Evolutionary conservation across 2,888 invertebrate species (phyloP).

Genomic region (Penaeus monodon): DNA sequence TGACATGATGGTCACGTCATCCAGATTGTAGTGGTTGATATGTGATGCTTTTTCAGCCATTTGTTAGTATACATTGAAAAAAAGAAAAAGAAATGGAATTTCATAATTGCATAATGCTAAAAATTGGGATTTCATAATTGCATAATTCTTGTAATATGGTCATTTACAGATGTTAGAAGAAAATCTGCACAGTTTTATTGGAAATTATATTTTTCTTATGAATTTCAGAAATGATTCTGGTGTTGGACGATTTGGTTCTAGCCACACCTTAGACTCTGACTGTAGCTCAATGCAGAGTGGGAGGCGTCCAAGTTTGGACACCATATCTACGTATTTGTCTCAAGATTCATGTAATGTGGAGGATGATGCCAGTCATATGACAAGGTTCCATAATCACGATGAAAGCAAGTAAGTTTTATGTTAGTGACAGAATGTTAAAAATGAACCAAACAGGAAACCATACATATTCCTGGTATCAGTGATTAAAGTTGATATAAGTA

Average conservation of each 20-base stretch:
- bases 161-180: too few relatives aligned
- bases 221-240: constrained; percentile 28
- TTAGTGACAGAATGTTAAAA: not conserved
- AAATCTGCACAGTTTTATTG: not conserved
- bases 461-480: too few relatives aligned
- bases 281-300: constrained; percentile 57
- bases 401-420: constrained; percentile 25
- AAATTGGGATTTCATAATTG: too few relatives aligned
- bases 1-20: too few relatives aligned
- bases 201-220: not conserved
- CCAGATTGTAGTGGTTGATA: too few relatives aligned
- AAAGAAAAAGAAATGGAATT: too few relatives aligned
- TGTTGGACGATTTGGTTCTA: constrained; percentile 33
- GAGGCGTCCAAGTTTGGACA: constrained; percentile 86
- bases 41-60: too few relatives aligned
- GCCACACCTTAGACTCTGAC: constrained; percentile 54
- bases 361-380: constrained; percentile 33
- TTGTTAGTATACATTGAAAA: too few relatives aligned
- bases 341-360: constrained; percentile 71
- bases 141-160: too few relatives aligned
- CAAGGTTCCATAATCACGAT: constrained; percentile 3
- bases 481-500: too few relatives aligned
- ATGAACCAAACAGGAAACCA: not conserved
- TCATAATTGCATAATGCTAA: too few relatives aligned
- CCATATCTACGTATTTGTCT: constrained; percentile 89